Conservation (phyloP, 2,888 invertebrate genomes). For the Euclidia mi region DNA sequence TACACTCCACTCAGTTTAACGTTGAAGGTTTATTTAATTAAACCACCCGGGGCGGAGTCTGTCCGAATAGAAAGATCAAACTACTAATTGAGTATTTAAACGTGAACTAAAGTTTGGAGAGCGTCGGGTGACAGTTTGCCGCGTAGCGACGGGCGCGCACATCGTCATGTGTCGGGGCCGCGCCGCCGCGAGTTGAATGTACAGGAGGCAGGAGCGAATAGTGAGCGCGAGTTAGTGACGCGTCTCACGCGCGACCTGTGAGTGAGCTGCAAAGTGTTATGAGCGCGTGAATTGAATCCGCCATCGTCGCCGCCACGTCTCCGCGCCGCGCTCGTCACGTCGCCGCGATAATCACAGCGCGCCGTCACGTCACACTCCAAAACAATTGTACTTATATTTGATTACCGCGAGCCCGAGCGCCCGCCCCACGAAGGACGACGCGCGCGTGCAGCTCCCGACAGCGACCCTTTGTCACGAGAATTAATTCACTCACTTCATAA, state of each 20-base stretch:
- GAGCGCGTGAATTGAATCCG: slow-evolving; percentile 20
- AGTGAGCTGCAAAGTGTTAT: slow-evolving; percentile 15
- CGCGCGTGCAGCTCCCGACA: slow-evolving; percentile 10
- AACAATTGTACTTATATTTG: slow-evolving; percentile 6
- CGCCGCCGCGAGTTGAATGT: not conserved
- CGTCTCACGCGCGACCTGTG: slow-evolving; percentile 4
- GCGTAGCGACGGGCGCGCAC: not conserved
- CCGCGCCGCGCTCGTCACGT: not conserved
- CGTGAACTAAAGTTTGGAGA: slow-evolving; percentile 21
- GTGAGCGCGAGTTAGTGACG: slow-evolving; percentile 6
- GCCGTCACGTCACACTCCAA: not conserved
- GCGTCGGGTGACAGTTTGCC: slow-evolving; percentile 3
- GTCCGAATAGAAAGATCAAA: slow-evolving; percentile 11
- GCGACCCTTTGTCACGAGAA: slow-evolving; percentile 27
- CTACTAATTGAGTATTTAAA: slow-evolving; percentile 36
- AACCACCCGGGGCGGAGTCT: not conserved
- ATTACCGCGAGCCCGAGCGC: not conserved
- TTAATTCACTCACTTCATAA: slow-evolving; percentile 38
- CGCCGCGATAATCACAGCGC: not conserved
- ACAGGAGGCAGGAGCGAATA: not conserved
- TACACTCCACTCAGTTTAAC: slow-evolving; percentile 26
- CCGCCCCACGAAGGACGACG: not conserved
- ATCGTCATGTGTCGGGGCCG: not conserved
- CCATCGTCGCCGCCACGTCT: not conserved
- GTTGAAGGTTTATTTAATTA: slow-evolving; percentile 19